phyloP scores from a whole-genome alignment of 92 coral and sea anemone genomes.

The Palythoa grandiflora region DNA sequence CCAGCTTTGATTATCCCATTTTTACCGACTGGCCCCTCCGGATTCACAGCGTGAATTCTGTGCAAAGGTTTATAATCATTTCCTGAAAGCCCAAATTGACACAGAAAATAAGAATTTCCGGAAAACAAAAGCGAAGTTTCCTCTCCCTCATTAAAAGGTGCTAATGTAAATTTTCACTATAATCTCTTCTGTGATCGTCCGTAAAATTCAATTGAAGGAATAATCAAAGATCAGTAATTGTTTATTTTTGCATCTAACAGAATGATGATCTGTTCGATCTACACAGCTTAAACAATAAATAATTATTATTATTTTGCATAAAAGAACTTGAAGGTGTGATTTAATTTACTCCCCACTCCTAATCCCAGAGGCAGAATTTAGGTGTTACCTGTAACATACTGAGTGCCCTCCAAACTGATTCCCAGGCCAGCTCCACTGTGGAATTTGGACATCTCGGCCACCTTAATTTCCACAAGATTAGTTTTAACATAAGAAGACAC shows the following conservation, averaged over 20 bases:
- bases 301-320: neutral
- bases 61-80: slow-evolving; percentile 92
- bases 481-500: neutral
- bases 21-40: slow-evolving; percentile 94
- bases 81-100: neutral
- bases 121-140: neutral
- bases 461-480: slow-evolving; percentile 44
- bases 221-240: too few species aligned
- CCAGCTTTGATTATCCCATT: slow-evolving; percentile 89
- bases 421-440: slow-evolving; percentile 93
- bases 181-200: too few species aligned
- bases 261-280: too few species aligned
- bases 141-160: neutral
- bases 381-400: slow-evolving; percentile 75
- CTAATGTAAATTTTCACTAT: too few species aligned
- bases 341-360: neutral
- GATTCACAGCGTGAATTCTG: slow-evolving; percentile 95
- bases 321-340: neutral
- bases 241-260: too few species aligned
- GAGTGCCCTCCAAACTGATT: slow-evolving; percentile 97
- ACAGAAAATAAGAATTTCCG: neutral
- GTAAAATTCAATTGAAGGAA: too few species aligned
- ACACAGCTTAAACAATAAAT: too few species aligned
- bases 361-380: neutral
- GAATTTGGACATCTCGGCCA: slow-evolving; percentile 91